These are phyloP conservation scores for Apis laboriosa DNA, from an alignment of 1,140 invertebrate genomes.

Conservation along the genomic window DNA sequence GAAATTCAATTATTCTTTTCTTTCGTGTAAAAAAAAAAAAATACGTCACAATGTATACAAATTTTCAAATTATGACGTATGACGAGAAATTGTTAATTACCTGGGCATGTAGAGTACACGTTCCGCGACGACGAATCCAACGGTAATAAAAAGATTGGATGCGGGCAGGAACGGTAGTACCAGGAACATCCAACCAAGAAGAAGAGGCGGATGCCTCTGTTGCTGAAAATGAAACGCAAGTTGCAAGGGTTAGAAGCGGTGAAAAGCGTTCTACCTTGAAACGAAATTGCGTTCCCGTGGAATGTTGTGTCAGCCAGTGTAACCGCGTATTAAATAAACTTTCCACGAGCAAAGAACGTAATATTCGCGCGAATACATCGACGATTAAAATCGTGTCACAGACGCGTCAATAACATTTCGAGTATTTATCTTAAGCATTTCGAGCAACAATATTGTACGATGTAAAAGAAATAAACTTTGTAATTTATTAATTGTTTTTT, in stretches of 20 bases:
- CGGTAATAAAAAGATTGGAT: slow-evolving; percentile 92
- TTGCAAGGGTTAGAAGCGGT: slow-evolving; percentile 8
- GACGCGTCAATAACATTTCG: not conserved
- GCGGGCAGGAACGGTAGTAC: slow-evolving; percentile 93
- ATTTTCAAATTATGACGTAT: not conserved
- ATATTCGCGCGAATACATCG: not conserved
- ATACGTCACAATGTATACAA: not conserved
- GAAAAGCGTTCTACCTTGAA: slow-evolving; percentile 1
- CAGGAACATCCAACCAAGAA: slow-evolving; percentile 85
- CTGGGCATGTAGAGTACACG: slow-evolving; percentile 95
- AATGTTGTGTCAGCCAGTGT: not conserved
- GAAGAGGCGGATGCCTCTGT: slow-evolving; percentile 84
- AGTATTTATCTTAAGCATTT: not conserved
- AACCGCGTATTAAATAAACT: slow-evolving; percentile 18
- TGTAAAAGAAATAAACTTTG: too few species aligned
- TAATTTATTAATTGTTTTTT: too few species aligned
- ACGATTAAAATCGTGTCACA: not conserved
- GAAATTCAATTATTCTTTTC: too few species aligned
- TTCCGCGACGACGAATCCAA: slow-evolving; percentile 95
- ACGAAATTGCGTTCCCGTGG: not conserved
- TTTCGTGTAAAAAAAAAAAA: not conserved
- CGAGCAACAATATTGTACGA: too few species aligned
- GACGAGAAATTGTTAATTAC: slow-evolving; percentile 76
- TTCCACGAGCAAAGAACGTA: not conserved
- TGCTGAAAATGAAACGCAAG: slow-evolving; percentile 78